These are phyloP conservation scores for Protonemura montana DNA, from an alignment of 2,888 invertebrate genomes.

Conservation along the genomic window DNA sequence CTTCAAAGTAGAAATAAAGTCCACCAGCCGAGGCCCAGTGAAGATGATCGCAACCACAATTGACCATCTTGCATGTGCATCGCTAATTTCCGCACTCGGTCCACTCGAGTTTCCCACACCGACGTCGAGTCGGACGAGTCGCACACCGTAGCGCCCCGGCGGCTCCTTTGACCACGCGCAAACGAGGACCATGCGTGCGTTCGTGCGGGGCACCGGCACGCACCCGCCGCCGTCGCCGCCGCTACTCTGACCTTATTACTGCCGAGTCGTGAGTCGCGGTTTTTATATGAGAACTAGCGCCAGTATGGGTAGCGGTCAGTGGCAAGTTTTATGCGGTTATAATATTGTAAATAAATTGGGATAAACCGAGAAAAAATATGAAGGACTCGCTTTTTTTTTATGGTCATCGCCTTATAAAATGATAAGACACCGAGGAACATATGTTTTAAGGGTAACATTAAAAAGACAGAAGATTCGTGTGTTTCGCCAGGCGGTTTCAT, in stretches of 20 bases:
- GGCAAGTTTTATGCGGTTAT: not conserved
- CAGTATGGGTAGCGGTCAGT: not conserved
- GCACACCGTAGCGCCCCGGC: not conserved
- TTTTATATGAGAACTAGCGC: not conserved
- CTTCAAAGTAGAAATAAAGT: too few relatives aligned
- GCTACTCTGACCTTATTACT: not conserved
- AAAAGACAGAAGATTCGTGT: not conserved
- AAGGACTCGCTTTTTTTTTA: not conserved
- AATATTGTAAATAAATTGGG: not conserved
- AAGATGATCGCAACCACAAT: too few relatives aligned
- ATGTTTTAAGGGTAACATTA: not conserved
- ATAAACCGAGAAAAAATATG: not conserved
- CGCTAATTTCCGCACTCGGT: too few relatives aligned
- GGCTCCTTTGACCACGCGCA: not conserved
- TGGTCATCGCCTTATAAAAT: not conserved
- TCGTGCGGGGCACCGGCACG: not conserved
- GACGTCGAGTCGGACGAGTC: too few relatives aligned
- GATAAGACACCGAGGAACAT: not conserved
- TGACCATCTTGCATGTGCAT: too few relatives aligned
- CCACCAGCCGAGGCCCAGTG: too few relatives aligned
- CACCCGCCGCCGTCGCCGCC: not conserved
- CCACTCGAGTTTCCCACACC: too few relatives aligned
- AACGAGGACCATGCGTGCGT: not conserved
- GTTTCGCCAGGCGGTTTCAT: not conserved
- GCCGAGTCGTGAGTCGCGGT: not conserved